These are phyloP conservation scores for Hemithea aestivaria DNA, from an alignment of 2,888 invertebrate species.

Conservation along the genomic window DNA sequence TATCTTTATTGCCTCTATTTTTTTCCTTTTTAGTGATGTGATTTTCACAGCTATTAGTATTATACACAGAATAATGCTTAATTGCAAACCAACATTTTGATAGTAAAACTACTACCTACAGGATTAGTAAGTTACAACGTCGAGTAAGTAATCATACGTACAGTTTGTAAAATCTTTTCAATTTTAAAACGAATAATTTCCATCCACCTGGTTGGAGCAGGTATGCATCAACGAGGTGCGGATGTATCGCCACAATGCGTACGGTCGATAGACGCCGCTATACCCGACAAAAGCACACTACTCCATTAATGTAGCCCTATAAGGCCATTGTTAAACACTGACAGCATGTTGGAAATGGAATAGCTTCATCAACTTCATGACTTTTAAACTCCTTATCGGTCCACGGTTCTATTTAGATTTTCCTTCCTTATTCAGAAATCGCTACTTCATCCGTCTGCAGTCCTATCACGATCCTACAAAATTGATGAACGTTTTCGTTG, in stretches of 20 bases:
- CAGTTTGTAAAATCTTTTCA: too few species aligned
- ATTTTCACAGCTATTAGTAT: too few species aligned
- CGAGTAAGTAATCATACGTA: too few species aligned
- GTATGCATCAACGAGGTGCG: background rate
- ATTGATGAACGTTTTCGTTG: slow-evolving; percentile 35
- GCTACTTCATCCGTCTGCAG: slow-evolving; percentile 16
- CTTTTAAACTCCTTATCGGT: too few species aligned
- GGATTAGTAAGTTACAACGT: too few species aligned
- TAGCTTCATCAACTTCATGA: slow-evolving; percentile 14
- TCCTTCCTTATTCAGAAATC: slow-evolving; percentile 18
- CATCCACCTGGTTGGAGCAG: too few species aligned
- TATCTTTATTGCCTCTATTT: too few species aligned
- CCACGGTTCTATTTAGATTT: slow-evolving; percentile 16
- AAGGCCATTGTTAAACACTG: slow-evolving; percentile 12
- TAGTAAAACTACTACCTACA: too few species aligned
- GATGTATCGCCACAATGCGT: slow-evolving; percentile 3
- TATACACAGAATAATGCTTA: too few species aligned
- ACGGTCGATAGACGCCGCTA: slow-evolving; percentile 11
- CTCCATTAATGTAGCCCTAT: slow-evolving; percentile 7
- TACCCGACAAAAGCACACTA: slow-evolving; percentile 8
- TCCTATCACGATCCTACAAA: slow-evolving; percentile 30
- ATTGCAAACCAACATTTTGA: too few species aligned
- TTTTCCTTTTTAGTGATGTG: too few species aligned
- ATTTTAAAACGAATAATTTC: too few species aligned
- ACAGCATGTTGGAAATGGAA: slow-evolving; percentile 19